Evolutionary conservation across 2,113 vertebrate genomes (phyloP).

Genomic region (Brachyhypopomus gauderio): DNA sequence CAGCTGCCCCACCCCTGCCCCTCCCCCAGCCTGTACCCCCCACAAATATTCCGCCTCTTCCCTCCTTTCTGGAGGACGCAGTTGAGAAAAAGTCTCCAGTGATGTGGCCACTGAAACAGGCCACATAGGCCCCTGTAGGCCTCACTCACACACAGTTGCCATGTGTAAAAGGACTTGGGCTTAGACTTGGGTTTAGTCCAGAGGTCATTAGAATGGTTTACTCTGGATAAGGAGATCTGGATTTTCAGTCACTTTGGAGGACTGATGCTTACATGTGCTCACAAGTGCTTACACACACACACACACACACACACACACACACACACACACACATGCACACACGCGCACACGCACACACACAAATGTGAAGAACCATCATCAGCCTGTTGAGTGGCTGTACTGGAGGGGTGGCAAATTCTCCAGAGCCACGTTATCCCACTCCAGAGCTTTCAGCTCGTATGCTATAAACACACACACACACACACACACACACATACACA

Average conservation of each 20-base stretch:
- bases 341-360: neutral
- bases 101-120: no score
- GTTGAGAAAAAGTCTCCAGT: no score
- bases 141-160: conserved; percentile 71
- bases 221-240: neutral
- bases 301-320: conserved; percentile 10
- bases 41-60: neutral
- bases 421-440: conserved; percentile 64
- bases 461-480: conserved; percentile 28
- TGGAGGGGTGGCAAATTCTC: conserved; percentile 67
- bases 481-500: conserved; percentile 37
- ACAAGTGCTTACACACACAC: neutral
- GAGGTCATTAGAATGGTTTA: neutral
- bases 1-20: conserved; percentile 4
- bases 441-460: conserved; percentile 50
- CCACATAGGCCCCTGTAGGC: conserved; percentile 49
- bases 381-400: conserved; percentile 60
- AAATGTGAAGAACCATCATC: conserved; percentile 12
- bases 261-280: neutral
- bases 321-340: neutral
- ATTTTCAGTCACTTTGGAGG: neutral
- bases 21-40: conserved; percentile 44
- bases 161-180: conserved; percentile 58
- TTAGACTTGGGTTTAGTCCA: neutral
- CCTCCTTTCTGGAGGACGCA: neutral